Base-by-base conservation (phyloP, 2,113 vertebrate species). In the Grus americana region DNA sequence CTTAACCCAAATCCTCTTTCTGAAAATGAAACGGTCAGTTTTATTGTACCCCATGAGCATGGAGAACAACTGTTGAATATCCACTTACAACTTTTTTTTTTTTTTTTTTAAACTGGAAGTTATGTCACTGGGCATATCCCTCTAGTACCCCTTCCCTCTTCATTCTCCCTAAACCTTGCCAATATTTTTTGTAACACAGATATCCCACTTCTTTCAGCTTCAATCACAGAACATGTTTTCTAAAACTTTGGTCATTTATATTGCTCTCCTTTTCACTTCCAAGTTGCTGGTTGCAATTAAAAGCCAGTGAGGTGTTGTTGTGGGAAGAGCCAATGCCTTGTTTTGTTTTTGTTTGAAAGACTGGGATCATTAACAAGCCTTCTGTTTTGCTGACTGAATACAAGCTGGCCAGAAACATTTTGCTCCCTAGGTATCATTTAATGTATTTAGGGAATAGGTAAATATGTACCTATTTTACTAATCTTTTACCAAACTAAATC, bases 41-140 rank as follows among this genome's bases (percentile, higher is more conserved):
- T 63, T 40, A 1, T 67, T 88, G 11, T 34, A n/a, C 3, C 13
- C 30, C 17, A 6, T n/a, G 7, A 38, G 2, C 46, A 34, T 11
- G 7, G 15, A 80, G 46, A 80, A 52, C 13, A 79, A 86, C 5
- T 23, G 22, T 38, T 70, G 9, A 73, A 54, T 49, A 38, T 23
- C 29, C 9, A 58, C 24, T 40, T 70, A 15, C 6, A 79, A 20
- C 5, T 34, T 67, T 21, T 59, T 83, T 29, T 16, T 50, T 13
- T 6, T 26, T 44, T 44, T 44, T 44, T 44, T 44, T 42, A 12
- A 40, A 29, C 38, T 70, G 55, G 26, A 83, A 93, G 9, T n/a
- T 46, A 9, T 16, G 49, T 58, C 0, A 3, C 2, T 55, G 7
- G 3, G n/a, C 6, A 20, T 54, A 80, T 2, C 8, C 4, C 15